Percentiles rank a stretch among this genome's conserved stretches.
Conservation (phyloP, 2,113 vertebrate genomes). For the Desmodus rotundus region DNA sequence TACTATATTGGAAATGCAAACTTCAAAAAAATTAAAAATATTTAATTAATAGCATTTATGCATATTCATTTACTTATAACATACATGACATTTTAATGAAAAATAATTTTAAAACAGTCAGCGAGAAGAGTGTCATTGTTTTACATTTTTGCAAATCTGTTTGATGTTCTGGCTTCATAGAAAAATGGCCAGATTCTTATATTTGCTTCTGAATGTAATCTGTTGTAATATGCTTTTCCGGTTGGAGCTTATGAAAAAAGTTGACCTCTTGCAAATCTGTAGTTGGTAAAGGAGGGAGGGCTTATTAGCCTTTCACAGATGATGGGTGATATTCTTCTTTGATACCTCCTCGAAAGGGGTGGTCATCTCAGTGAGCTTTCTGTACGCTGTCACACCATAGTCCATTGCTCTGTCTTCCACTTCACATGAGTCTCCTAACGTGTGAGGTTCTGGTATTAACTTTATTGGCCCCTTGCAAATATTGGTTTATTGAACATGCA, state of each 20-base stretch:
- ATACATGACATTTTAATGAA: not conserved
- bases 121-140: not conserved
- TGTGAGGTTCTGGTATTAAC: not conserved
- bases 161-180: not conserved
- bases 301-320: not conserved
- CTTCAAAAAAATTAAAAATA: not conserved
- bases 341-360: not conserved
- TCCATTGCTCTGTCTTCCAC: not conserved
- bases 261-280: no score
- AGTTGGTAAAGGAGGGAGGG: not conserved
- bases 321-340: not conserved
- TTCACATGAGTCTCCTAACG: not conserved
- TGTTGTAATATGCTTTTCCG: not conserved
- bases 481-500: not conserved
- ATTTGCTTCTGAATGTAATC: not conserved
- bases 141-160: slow-evolving; percentile 5
- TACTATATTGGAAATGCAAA: not conserved
- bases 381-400: not conserved
- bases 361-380: not conserved
- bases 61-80: not conserved
- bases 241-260: not conserved
- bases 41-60: not conserved
- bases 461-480: not conserved
- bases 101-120: not conserved
- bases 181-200: not conserved